Evolutionary conservation across 1,140 invertebrate genomes (phyloP), one percentile per base, ranked within the genome.

Genomic region (Sesamia nonagrioides): DNA sequence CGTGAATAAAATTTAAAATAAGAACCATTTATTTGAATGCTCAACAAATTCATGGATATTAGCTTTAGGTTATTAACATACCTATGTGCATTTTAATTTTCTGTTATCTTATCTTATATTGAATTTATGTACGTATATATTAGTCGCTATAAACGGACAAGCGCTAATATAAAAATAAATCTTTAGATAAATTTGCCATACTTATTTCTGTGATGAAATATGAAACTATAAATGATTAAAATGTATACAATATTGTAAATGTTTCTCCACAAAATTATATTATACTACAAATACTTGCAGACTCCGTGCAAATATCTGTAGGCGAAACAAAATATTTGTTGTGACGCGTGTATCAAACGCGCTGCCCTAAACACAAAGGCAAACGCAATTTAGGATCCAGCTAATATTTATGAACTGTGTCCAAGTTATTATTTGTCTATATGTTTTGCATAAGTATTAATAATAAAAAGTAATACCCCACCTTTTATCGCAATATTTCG

Each of bases 401-500:
- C 15, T 50, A 50, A 50, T 13, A 45, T 13, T 18, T 18, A 18
- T n/a, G 13, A 54, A 18, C n/a, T n/a, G 50, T 17, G 8, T 18
- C 18, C 50, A 54, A n/a, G 11, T 5, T 54, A 54, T 54, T 27
- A 27, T 27, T 27, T 27, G 27, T 27, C 27, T 27, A 27, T 27
- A 27, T 27, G 27, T 27, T 27, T 27, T 27, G 27, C 27, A 27
- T 27, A 27, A 27, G 27, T 27, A 27, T 27, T 27, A 27, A 3
- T 1, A 27, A 27, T 27, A 27, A 27, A 1, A 42, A 6, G 48
- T 21, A 68, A 6, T 6, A 18, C n/a, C 9, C 13, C 15, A 27
- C 37, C 35, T 91, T 86, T 90, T 85, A 88, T 83, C 82, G 82
- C 76, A 92, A 92, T 92, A 91, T 93, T 92, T 89, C 81, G 85